Evolutionary conservation across 2,113 vertebrate genomes (phyloP), one percentile per base, ranked within the genome.

Genomic region (Cairina moschata): DNA sequence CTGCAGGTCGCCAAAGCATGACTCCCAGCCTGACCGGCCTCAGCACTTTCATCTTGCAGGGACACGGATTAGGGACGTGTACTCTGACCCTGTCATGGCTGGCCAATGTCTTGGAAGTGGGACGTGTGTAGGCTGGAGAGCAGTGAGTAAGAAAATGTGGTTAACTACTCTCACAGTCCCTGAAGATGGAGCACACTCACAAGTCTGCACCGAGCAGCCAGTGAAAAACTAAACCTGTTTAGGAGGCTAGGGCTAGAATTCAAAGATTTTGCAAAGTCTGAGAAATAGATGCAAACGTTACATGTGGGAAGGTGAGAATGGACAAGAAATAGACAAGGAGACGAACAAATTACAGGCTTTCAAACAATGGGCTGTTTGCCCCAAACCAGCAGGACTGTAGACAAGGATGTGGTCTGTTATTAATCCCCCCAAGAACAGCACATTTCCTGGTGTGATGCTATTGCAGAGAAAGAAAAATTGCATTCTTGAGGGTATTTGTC

Each of bases 401-500:
- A 93, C 86, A 89, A 96, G 93, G 86, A 93, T 89, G 84, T 87
- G 75, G 86, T 85, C 76, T 92, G 67, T 65, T 72, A 92, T 79
- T 82, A 91, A 91, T 85, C 66, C 38, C 38, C 77, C 92, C 69
- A 87, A 93, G 91, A 92, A 78, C 66, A 83, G 11, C 31, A 42
- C 29, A 25, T 84, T 95, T 97, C 93, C 94, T 92, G 81, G 69
- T 95, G 86, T 18, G 58, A 92, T 92, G 69, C 23, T 85, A 73
- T 79, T 91, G 46, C 74, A 89, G 4, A 79, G 81, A 92, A 75
- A 34, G 48, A 82, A 84, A 95, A 86, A 92, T 31, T 79, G 84
- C 86, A 95, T 93, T 95, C 96, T 91, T 95, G 66, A 85, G 66
- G 17, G 62, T 81, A 75, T 72, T 59, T 92, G 88, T 95, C 95